A percentile compares a stretch with the other conserved stretches of the same genome.
Conservation (phyloP, 2,797 vertebrate species). For the Champsocephalus esox region DNA sequence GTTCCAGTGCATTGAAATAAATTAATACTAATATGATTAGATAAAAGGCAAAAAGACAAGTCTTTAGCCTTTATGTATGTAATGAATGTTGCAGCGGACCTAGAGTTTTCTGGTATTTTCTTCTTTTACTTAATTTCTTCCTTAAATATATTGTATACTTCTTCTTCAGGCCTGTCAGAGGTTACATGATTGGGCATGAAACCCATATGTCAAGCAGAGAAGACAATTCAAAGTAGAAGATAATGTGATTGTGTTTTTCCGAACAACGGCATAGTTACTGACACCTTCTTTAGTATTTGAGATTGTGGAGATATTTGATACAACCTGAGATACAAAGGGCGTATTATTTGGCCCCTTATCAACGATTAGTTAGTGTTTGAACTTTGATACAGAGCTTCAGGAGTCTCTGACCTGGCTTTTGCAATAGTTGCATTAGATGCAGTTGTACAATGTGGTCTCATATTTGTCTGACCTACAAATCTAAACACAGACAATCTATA, state of each 20-base stretch:
- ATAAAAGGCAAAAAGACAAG: too few species aligned
- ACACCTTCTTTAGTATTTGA: background rate
- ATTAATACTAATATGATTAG: too few species aligned
- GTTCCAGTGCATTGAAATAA: too few species aligned
- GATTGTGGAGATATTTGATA: constrained; percentile 2
- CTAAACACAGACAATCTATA: background rate
- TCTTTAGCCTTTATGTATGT: too few species aligned
- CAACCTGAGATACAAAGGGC: constrained; percentile 2
- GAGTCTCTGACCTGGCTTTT: constrained; percentile 62
- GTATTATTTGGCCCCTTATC: constrained; percentile 50
- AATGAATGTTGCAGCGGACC: too few species aligned
- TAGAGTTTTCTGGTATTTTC: too few species aligned
- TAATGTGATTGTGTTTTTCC: background rate
- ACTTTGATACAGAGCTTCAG: constrained; percentile 73
- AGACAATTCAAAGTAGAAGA: background rate
- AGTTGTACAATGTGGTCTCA: constrained; percentile 62
- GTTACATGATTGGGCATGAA: too few species aligned
- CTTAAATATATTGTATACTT: too few species aligned
- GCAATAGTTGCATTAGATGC: constrained; percentile 57
- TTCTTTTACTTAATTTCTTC: too few species aligned
- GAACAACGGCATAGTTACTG: background rate
- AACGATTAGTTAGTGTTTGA: constrained; percentile 53
- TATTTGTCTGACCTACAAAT: constrained; percentile 58
- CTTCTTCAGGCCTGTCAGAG: too few species aligned
- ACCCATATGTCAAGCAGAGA: too few species aligned